These are phyloP conservation scores for Esox niger DNA, from an alignment of 2,113 vertebrate genomes.

Conservation along the genomic window DNA sequence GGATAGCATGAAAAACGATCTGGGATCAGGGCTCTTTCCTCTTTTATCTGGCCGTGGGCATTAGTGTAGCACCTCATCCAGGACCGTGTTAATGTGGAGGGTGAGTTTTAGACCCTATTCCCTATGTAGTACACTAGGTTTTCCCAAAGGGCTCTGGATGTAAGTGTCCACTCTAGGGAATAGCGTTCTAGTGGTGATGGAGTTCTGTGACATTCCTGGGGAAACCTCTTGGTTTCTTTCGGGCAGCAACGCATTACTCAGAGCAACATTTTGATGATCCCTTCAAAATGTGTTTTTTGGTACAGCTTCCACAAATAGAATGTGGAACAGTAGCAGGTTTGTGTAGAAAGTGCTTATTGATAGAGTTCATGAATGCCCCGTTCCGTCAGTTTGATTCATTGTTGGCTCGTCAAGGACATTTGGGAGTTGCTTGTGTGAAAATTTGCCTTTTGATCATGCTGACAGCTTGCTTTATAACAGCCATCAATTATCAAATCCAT, in stretches of 20 bases:
- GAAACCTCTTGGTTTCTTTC: too few relatives aligned
- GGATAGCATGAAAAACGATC: not conserved
- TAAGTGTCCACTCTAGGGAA: too few relatives aligned
- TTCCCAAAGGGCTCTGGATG: too few relatives aligned
- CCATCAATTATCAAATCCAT: slow-evolving; percentile 14
- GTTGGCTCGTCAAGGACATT: slow-evolving; percentile 29
- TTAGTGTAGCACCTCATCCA: slow-evolving; percentile 20
- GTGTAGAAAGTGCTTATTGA: not conserved
- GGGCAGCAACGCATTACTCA: not conserved
- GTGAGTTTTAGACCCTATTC: not conserved
- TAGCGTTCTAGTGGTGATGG: too few relatives aligned
- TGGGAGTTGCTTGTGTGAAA: slow-evolving; percentile 2
- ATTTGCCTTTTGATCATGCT: not conserved
- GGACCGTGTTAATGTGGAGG: slow-evolving; percentile 23
- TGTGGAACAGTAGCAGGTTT: slow-evolving; percentile 10
- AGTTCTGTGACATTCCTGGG: too few relatives aligned
- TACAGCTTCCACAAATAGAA: slow-evolving; percentile 5
- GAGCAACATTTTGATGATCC: slow-evolving; percentile 8
- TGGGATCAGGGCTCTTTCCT: not conserved
- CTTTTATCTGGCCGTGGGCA: slow-evolving; percentile 15
- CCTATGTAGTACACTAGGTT: too few relatives aligned
- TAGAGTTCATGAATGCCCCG: not conserved
- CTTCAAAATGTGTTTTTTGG: slow-evolving; percentile 9
- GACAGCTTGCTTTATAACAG: slow-evolving; percentile 6
- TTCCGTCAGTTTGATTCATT: not conserved